Percentiles rank a stretch among this genome's conserved stretches.
Conservation (phyloP, 2,888 invertebrate genomes). For the Odontocolon sp. region DNA sequence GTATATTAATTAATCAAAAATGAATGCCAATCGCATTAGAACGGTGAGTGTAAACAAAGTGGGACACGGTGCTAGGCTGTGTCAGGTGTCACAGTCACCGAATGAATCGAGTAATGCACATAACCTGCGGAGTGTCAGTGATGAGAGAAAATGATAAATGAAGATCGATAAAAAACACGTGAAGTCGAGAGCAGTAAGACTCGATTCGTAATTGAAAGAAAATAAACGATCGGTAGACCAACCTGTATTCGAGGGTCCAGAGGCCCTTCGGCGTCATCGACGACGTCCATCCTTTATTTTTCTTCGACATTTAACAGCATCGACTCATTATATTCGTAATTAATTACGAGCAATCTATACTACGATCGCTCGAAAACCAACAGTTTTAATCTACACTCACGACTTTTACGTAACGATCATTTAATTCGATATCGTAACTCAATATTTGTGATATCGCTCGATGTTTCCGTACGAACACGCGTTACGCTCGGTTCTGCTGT, state of each 20-base stretch:
- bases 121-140: constrained; percentile 61
- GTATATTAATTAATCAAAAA: no score
- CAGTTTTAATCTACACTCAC: neutral
- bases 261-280: constrained; percentile 80
- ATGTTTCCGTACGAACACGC: constrained; percentile 32
- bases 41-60: constrained; percentile 73
- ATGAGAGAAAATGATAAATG: neutral
- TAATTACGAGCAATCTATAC: neutral
- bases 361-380: neutral
- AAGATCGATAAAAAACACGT: neutral
- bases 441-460: constrained; percentile 9
- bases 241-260: constrained; percentile 83
- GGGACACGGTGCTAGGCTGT: constrained; percentile 76
- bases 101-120: constrained; percentile 51
- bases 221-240: constrained; percentile 60
- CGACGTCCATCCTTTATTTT: constrained; percentile 75
- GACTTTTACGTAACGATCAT: constrained; percentile 1
- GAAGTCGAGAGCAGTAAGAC: neutral
- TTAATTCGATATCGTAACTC: neutral
- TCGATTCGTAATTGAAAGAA: constrained; percentile 6
- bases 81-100: constrained; percentile 66
- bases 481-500: constrained; percentile 36
- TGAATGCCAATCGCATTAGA: no score
- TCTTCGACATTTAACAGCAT: constrained; percentile 73
- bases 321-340: constrained; percentile 62